A percentile compares a stretch with the other conserved stretches of the same genome.
Conservation (phyloP, 2,797 vertebrate genomes). For the Eospalax fontanierii region DNA sequence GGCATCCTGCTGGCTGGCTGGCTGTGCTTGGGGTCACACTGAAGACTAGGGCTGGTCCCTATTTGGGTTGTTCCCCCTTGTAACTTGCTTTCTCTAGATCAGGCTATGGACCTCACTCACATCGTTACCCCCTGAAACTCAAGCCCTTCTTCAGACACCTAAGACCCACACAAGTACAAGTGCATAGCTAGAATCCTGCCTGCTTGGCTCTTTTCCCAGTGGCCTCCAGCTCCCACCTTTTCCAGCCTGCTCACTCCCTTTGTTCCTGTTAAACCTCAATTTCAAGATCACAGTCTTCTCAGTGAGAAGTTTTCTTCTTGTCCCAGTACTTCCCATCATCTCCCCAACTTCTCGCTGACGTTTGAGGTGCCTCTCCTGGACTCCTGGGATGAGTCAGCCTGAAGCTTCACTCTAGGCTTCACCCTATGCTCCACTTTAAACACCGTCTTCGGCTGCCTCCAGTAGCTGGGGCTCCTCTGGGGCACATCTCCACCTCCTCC, state of each 20-base stretch:
- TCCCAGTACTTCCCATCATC: not conserved
- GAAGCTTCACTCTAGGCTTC: not conserved
- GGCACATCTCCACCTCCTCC: not conserved
- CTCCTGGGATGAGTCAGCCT: not conserved
- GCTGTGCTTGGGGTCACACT: not conserved
- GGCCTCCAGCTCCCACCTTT: not conserved
- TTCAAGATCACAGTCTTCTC: conserved; percentile 56
- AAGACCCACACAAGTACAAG: not conserved
- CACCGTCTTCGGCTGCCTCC: not conserved
- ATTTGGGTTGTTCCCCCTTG: not conserved
- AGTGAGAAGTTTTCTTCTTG: not conserved
- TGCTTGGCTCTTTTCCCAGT: not conserved
- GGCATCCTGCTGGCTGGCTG: not conserved
- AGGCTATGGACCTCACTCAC: not conserved
- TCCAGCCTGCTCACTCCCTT: not conserved
- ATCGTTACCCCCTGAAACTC: not conserved
- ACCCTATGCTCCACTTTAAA: too few species aligned
- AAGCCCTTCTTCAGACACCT: conserved; percentile 36
- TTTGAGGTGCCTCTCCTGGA: not conserved
- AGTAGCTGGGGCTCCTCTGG: not conserved
- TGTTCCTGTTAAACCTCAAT: not conserved
- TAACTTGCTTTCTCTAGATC: not conserved
- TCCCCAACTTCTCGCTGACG: not conserved
- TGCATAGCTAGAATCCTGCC: not conserved
- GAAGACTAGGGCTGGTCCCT: not conserved